Base-by-base conservation (phyloP, 2,113 vertebrate species). In the Psilopsiagon aurifrons region DNA sequence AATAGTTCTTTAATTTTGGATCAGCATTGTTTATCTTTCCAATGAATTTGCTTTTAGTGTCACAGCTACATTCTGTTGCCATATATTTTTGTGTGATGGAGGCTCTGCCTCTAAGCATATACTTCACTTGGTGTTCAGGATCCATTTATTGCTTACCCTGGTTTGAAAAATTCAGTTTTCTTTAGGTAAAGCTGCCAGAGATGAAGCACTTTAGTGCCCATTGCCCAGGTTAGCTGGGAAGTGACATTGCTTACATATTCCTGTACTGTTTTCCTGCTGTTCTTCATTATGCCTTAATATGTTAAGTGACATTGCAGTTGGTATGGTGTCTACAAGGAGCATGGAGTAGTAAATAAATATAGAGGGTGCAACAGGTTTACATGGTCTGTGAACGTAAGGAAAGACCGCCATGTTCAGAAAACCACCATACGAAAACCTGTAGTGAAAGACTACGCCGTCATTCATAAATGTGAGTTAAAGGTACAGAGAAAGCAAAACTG, bases 21-120 rank as follows among this genome's bases (percentile, higher is more conserved):
- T 95, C 91, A 71, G 24, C 60, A 66, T 67, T 83, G 44, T 68
- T 94, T 76, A 5, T 82, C 54, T 85, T 74, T 70, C 43, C 60
- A 23, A 22, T 86, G 68, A 86, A 57, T 77, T 94, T 93, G 62
- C 90, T 88, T 83, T 84, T 57, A 25, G 39, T 94, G 88, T 90
- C 81, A 73, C 62, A 68, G 73, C 83, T 63, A 1, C 5, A 0
- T 86, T 83, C 22, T 88, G 64, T 46, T 76, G 83, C 52, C 41
- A 2, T 62, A 31, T 43, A 13, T 75, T 70, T 74, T 41, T 57
- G 64, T 82, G 68, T 80, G 44, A 57, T 54, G 82, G 69, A 86
- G 76, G 82, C 69, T 78, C 85, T 88, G 79, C 55, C 79, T 83
- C 83, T 66, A 60, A 70, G 41, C 55, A 17, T 83, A 5, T 54